phyloP scores from a whole-genome alignment of 2,797 vertebrate genomes.

The Harpagifer antarcticus region DNA sequence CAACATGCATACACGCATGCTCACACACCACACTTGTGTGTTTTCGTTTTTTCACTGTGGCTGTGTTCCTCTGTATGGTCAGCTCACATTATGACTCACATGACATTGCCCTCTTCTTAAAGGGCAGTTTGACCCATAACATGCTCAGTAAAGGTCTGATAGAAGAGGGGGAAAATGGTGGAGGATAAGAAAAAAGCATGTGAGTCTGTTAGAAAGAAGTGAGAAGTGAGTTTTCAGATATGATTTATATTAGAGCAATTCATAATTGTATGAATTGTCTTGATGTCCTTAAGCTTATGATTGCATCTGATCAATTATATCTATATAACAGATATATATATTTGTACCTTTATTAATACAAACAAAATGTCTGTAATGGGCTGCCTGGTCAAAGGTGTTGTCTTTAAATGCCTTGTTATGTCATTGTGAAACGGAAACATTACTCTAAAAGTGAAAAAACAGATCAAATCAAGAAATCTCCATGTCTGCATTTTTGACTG shows the following conservation, averaged over 20 bases:
- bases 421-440: no score
- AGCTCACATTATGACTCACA: conserved; percentile 50
- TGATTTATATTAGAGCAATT: background rate
- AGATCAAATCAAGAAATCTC: no score
- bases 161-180: conserved; percentile 6
- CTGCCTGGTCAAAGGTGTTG: no score
- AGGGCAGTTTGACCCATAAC: conserved; percentile 35
- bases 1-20: conserved; percentile 45
- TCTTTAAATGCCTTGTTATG: no score
- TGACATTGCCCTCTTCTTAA: conserved; percentile 39
- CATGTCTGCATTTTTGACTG: no score
- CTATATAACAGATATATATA: no score
- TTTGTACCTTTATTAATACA: no score
- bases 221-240: conserved; percentile 2
- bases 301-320: no score
- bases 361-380: no score
- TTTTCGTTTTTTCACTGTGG: conserved; percentile 44
- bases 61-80: conserved; percentile 41
- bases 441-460: no score
- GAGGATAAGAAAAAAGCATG: background rate
- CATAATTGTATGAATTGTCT: no score
- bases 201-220: background rate
- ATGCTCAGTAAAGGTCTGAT: conserved; percentile 35
- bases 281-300: no score
- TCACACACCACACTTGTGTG: conserved; percentile 54